Evolutionary conservation across 2,113 vertebrate genomes (phyloP).

Genomic region (Pterophyllum scalare): DNA sequence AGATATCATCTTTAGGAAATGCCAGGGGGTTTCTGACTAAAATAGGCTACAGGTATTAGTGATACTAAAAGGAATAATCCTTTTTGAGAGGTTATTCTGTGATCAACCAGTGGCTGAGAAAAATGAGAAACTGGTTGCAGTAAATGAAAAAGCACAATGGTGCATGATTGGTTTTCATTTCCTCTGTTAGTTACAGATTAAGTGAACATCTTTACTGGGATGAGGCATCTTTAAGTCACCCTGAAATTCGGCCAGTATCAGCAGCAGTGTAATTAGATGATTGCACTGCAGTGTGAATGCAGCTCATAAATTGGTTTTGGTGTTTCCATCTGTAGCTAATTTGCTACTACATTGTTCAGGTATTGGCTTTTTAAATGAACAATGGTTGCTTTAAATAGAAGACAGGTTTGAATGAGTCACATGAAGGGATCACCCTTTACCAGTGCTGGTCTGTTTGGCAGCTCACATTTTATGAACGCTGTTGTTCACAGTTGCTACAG

Average conservation of each 20-base stretch:
- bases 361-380: constrained; percentile 14
- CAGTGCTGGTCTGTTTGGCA: neutral
- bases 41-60: neutral
- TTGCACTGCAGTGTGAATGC: neutral
- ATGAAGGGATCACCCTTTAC: neutral
- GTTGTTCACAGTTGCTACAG: constrained; percentile 18
- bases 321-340: constrained; percentile 18
- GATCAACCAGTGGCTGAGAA: neutral
- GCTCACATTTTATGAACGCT: neutral
- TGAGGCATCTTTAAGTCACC: neutral
- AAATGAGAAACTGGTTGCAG: neutral
- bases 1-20: constrained; percentile 13
- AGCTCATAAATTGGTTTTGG: constrained; percentile 11
- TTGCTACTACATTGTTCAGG: neutral
- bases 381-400: neutral
- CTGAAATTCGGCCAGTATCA: constrained; percentile 19
- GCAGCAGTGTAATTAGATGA: constrained; percentile 16
- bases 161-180: neutral
- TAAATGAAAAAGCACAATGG: neutral
- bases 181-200: constrained; percentile 9
- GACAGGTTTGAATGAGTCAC: constrained; percentile 2
- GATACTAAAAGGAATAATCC: neutral
- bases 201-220: neutral
- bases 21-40: neutral
- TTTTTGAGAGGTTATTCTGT: neutral